phyloP scores from a whole-genome alignment of 2,113 vertebrate species.

The Petrocephalus zakoni region DNA sequence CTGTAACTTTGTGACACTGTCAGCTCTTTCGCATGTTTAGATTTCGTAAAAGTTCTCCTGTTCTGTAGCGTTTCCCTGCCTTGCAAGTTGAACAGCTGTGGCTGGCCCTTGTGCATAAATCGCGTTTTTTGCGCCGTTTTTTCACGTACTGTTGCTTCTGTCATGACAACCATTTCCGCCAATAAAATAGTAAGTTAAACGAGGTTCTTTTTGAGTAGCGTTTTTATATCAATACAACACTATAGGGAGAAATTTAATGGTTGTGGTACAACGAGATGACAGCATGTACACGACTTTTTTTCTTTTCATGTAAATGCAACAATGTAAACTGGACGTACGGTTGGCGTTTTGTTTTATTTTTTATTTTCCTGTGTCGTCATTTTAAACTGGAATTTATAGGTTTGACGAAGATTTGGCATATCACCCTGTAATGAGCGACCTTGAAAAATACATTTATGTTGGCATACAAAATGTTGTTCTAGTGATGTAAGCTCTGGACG shows the following conservation, averaged over 20 bases:
- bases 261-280: neutral
- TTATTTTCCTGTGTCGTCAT: too few species aligned
- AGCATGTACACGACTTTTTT: too few species aligned
- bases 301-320: too few species aligned
- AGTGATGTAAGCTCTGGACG: neutral
- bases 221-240: neutral
- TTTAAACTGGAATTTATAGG: too few species aligned
- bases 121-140: neutral
- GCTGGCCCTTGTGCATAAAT: neutral
- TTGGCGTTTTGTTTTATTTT: too few species aligned
- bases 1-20: neutral
- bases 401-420: too few species aligned
- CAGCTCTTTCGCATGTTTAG: neutral
- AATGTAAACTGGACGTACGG: too few species aligned
- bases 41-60: neutral
- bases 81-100: neutral
- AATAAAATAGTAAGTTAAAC: neutral
- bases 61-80: neutral
- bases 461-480: neutral
- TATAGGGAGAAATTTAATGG: neutral
- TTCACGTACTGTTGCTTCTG: neutral
- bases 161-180: neutral
- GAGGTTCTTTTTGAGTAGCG: neutral
- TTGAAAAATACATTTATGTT: neutral
- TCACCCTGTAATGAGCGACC: neutral